Evolutionary conservation across 1,140 invertebrate genomes (phyloP), one percentile per base, ranked within the genome.

Genomic region (Zophobas atratus): DNA sequence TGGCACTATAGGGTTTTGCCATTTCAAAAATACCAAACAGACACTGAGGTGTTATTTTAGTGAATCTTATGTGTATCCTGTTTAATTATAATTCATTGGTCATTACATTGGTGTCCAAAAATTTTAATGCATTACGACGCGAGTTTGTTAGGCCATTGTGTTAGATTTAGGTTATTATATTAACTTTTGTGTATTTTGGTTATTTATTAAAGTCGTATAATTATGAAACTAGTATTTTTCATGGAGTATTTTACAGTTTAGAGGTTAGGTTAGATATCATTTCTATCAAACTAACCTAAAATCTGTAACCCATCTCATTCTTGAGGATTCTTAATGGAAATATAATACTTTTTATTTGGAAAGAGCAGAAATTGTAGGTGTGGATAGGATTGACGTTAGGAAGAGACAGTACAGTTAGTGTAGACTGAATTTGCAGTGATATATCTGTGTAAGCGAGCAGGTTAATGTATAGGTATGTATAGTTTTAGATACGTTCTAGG

Each of bases 401-500:
- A 75, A 76, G 51, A 70, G 53, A 51, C 63, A 79, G 32, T 20
- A 75, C 38, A 73, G 56, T 77, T 77, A 76, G 75, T 78, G 77
- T 75, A 77, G 56, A 60, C 60, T 74, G 56, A 56, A 72, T 77
- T 70, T 60, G 70, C 77, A 70, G 57, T 78, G 70, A 75, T 39
- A 70, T 75, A 70, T 39, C 57, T 67, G 60, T 67, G 60, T 67
- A 80, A 55, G 57, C 76, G 70, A 77, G 72, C 60, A 73, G 48
- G 76, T 75, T 77, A 70, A 67, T 63, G 53, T 75, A 78, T 82
- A 82, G 81, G 81, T 82, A 82, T 82, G 81, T 82, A 82, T 82
- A 82, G 81, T 75, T 78, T 82, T 77, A 79, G 75, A 70, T 75
- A 70, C 39, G 70, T 79, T 79, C 76, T 82, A 81, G 77, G 79